Conservation (phyloP, 2,888 invertebrate genomes). For the Gasteruption jaculator region DNA sequence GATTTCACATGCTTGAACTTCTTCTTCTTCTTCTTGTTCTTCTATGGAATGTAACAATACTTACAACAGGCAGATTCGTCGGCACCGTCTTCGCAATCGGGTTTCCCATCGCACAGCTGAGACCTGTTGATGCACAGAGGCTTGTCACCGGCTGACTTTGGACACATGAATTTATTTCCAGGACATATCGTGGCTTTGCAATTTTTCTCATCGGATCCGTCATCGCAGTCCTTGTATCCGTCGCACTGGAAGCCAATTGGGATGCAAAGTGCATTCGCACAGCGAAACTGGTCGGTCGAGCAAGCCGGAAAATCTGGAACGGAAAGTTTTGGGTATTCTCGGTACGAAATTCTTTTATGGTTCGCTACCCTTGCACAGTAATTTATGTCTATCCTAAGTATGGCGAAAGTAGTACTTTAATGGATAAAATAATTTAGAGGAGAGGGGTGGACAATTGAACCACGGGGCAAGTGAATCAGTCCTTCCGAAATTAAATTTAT, state of each 20-base stretch:
- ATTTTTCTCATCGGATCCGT: slow-evolving; percentile 84
- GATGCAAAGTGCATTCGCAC: slow-evolving; percentile 89
- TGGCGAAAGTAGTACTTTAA: too few relatives aligned
- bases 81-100: slow-evolving; percentile 86
- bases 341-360: too few relatives aligned
- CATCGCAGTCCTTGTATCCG: slow-evolving; percentile 86
- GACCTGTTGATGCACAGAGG: slow-evolving; percentile 85
- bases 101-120: slow-evolving; percentile 85
- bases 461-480: too few relatives aligned
- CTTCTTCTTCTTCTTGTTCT: neutral
- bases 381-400: too few relatives aligned
- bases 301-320: slow-evolving; percentile 81
- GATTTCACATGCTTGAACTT: neutral
- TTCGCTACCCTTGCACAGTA: too few relatives aligned
- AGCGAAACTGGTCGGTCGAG: slow-evolving; percentile 86
- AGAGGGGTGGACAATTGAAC: neutral
- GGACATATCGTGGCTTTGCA: slow-evolving; percentile 85
- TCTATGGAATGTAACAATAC: too few relatives aligned
- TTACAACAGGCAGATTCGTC: slow-evolving; percentile 89
- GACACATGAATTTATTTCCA: slow-evolving; percentile 87
- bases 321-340: slow-evolving; percentile 9
- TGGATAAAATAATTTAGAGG: slow-evolving; percentile 1
- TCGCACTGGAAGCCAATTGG: slow-evolving; percentile 82
- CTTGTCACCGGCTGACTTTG: slow-evolving; percentile 68
- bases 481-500: too few relatives aligned